phyloP scores from a whole-genome alignment of 2,113 vertebrate species.

The Hemiprocne comata region DNA sequence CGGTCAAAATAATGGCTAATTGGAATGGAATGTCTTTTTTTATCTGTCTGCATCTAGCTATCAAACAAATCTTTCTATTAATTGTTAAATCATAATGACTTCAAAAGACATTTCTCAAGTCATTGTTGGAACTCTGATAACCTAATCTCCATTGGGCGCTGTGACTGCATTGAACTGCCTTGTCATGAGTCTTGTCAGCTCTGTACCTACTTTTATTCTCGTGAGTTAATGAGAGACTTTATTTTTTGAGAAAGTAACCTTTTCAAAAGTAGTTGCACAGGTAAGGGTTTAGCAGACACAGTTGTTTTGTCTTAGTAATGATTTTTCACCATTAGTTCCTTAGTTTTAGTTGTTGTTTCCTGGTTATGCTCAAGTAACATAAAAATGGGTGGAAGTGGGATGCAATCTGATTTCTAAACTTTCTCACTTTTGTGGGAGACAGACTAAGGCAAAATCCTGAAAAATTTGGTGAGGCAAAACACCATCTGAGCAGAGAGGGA shows the following conservation, averaged over 20 bases:
- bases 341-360: background rate
- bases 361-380: background rate
- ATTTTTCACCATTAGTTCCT: background rate
- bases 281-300: background rate
- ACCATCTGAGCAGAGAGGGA: background rate
- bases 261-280: background rate
- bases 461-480: background rate
- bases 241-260: background rate
- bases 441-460: background rate
- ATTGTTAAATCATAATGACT: conserved; percentile 17
- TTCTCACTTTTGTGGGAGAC: background rate
- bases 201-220: background rate
- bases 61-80: conserved; percentile 23
- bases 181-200: background rate
- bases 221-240: background rate
- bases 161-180: background rate
- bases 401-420: background rate
- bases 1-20: conserved; percentile 6
- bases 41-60: background rate
- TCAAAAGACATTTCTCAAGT: background rate
- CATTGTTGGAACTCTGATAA: background rate
- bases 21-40: background rate
- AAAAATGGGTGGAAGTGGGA: background rate
- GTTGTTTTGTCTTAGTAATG: background rate
- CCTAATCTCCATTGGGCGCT: background rate